phyloP scores from a whole-genome alignment of 2,113 vertebrate genomes.

The Albula glossodonta region DNA sequence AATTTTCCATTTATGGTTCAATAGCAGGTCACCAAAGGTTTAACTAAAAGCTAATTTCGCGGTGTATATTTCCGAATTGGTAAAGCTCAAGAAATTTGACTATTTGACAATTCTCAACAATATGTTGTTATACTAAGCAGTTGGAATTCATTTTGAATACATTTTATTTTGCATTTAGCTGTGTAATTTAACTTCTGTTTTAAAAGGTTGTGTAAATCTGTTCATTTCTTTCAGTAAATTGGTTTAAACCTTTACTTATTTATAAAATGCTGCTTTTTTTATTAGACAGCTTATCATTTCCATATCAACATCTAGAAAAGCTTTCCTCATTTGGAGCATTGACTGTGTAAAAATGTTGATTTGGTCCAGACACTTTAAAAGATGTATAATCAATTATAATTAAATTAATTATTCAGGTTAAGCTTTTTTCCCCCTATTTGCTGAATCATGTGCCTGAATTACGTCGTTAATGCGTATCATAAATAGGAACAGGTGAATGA shows the following conservation, averaged over 20 bases:
- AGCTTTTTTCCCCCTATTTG: conserved; percentile 30
- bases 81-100: not conserved
- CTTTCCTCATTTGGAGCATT: not conserved
- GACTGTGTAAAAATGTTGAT: not conserved
- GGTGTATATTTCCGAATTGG: not conserved
- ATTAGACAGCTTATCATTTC: not conserved
- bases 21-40: not conserved
- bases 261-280: not conserved
- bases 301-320: too few relatives aligned
- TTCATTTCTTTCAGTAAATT: not conserved
- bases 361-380: conserved; percentile 3
- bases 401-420: conserved; percentile 27
- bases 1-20: conserved; percentile 1
- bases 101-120: conserved; percentile 14
- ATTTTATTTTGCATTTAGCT: not conserved
- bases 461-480: conserved; percentile 16
- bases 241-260: not conserved
- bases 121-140: conserved; percentile 15
- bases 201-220: not conserved
- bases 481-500: conserved; percentile 18
- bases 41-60: not conserved
- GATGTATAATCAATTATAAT: conserved; percentile 5
- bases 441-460: conserved; percentile 42
- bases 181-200: not conserved
- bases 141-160: not conserved